Percentiles rank a stretch among this genome's conserved stretches.
These are phyloP conservation scores for Syngnathus acus DNA, from an alignment of 2,797 vertebrate genomes.

Conservation along the genomic window DNA sequence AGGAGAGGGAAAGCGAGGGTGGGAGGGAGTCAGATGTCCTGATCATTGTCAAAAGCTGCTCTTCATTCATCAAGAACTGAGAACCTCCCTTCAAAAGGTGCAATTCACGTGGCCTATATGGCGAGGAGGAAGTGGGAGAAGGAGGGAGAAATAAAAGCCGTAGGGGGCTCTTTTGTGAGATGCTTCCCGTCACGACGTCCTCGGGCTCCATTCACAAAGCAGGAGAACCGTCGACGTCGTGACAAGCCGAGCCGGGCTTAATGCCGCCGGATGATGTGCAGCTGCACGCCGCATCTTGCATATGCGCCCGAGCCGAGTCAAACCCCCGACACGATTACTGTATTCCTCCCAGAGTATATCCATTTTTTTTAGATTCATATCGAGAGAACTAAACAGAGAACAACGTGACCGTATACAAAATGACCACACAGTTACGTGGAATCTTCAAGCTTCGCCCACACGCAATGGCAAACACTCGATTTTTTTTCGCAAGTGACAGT, in stretches of 20 bases:
- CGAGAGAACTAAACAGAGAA: no score
- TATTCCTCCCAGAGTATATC: background rate
- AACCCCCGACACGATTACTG: background rate
- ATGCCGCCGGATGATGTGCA: conserved; percentile 3
- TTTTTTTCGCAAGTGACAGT: background rate
- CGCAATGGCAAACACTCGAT: background rate
- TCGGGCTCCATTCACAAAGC: conserved; percentile 25
- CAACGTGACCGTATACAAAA: no score
- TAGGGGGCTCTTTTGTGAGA: conserved; percentile 37
- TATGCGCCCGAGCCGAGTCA: background rate
- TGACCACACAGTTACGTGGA: background rate
- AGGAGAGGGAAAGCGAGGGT: conserved; percentile 16
- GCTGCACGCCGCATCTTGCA: background rate
- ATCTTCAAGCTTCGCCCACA: background rate
- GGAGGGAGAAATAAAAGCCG: conserved; percentile 26
- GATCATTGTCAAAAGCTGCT: conserved; percentile 14
- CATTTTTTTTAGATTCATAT: background rate
- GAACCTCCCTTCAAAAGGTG: conserved; percentile 39
- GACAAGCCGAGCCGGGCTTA: conserved; percentile 31
- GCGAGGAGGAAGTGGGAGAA: conserved; percentile 39
- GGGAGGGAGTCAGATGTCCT: conserved; percentile 37
- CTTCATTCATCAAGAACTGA: conserved; percentile 21
- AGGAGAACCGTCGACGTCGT: conserved; percentile 35
- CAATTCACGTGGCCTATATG: conserved; percentile 27
- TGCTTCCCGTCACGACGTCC: conserved; percentile 55